Conservation (phyloP, 2,797 vertebrate genomes). For the Syngnathus acus region DNA sequence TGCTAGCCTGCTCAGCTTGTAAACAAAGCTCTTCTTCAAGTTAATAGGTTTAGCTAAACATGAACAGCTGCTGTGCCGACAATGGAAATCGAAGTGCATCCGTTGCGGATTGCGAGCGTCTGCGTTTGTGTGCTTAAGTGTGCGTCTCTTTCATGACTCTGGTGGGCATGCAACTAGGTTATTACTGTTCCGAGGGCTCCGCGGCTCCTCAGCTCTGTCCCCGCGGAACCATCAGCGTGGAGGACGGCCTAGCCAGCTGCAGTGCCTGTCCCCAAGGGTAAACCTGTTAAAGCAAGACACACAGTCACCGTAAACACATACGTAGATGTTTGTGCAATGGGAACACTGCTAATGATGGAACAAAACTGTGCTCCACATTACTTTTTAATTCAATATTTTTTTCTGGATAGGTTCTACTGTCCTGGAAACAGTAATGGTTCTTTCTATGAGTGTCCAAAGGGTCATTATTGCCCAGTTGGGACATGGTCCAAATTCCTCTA, state of each 20-base stretch:
- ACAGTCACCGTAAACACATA: slow-evolving; percentile 22
- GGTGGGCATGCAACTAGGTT: slow-evolving; percentile 65
- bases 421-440: slow-evolving; percentile 68
- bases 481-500: slow-evolving; percentile 74
- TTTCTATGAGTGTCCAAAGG: slow-evolving; percentile 72
- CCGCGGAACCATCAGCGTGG: slow-evolving; percentile 74
- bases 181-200: slow-evolving; percentile 80
- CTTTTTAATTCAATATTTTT: slow-evolving; percentile 17
- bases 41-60: slow-evolving; percentile 24
- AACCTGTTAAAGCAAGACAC: slow-evolving; percentile 33
- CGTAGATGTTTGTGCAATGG: slow-evolving; percentile 7
- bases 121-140: slow-evolving; percentile 21
- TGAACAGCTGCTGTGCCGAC: slow-evolving; percentile 38
- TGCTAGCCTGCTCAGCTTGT: slow-evolving; percentile 8
- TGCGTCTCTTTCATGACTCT: slow-evolving; percentile 31
- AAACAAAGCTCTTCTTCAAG: slow-evolving; percentile 33
- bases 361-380: neutral
- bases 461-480: slow-evolving; percentile 81
- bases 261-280: slow-evolving; percentile 80
- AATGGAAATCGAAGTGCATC: slow-evolving; percentile 33
- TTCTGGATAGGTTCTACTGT: slow-evolving; percentile 79
- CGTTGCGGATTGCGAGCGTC: slow-evolving; percentile 14
- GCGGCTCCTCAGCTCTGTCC: slow-evolving; percentile 73
- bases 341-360: neutral
- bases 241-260: slow-evolving; percentile 69